These are phyloP conservation scores for Lithobates sylvaticus DNA, from an alignment of 2,797 vertebrate species.

Conservation along the genomic window DNA sequence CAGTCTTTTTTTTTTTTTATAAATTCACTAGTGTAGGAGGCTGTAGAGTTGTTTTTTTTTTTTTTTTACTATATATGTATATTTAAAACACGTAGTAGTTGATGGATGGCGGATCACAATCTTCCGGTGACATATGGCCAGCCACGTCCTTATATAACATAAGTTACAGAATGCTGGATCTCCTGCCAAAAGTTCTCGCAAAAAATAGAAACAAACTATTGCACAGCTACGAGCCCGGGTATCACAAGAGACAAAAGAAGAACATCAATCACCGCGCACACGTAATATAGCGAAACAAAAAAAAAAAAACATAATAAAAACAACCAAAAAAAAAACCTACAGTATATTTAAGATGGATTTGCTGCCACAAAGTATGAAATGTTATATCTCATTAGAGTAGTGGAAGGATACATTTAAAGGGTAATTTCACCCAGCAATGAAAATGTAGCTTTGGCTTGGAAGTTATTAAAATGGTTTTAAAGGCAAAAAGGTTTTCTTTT, in stretches of 20 bases:
- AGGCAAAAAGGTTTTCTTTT: too few species aligned
- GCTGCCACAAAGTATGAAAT: constrained; percentile 18
- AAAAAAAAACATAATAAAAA: not conserved
- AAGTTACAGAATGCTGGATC: constrained; percentile 1
- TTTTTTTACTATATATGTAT: constrained; percentile 4
- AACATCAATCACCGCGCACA: constrained; percentile 27
- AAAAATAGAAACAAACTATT: constrained; percentile 10
- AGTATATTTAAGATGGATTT: constrained; percentile 41
- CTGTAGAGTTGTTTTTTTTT: not conserved
- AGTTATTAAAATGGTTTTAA: too few species aligned
- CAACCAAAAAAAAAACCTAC: not conserved
- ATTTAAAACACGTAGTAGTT: constrained; percentile 4
- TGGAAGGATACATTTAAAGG: not conserved
- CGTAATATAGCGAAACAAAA: not conserved
- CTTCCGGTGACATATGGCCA: constrained; percentile 31
- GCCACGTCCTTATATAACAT: constrained; percentile 19
- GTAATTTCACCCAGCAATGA: not conserved
- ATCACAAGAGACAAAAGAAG: constrained; percentile 38
- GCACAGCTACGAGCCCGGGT: not conserved
- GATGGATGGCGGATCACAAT: constrained; percentile 16
- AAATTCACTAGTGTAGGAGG: not conserved
- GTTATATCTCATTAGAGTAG: constrained; percentile 20
- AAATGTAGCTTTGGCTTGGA: not conserved
- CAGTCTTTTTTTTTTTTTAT: not conserved
- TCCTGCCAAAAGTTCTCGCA: constrained; percentile 9